Base-by-base conservation (phyloP, 2,113 vertebrate genomes). In the Hiodon alosoides region DNA sequence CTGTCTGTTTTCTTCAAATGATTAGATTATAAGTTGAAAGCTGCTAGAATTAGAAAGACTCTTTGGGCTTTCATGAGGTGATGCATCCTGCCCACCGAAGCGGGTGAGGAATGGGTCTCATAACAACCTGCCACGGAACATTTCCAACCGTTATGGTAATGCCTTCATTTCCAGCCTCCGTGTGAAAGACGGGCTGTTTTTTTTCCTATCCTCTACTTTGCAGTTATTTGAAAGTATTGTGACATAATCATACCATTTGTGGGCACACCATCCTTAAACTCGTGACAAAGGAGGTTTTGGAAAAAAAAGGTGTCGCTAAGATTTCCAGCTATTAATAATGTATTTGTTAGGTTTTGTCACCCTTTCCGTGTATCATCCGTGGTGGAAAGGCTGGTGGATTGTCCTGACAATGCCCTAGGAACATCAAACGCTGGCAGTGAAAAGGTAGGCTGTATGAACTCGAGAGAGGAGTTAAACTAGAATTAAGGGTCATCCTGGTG, bases 61-160 rank as follows among this genome's bases (percentile, higher is more conserved):
- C 79, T 61, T 46, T 31, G 76, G 79, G 81, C 82, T 86, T 88
- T 89, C 90, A 90, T 90, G 90, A 91, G 85, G 71, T 78, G 64
- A 78, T 17, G 61, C 79, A 77, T 84, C 83, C 80, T 82, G 76
- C 84, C 80, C 81, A 73, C 70, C 47, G 71, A 83, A 81, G 79
- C 77, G 79, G 87, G 85, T 87, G 81, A 85, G 83, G 81, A 85
- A 85, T 81, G 79, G 79, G 81, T 76, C 85, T 86, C 76, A 76
- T 85, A 77, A 88, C 87, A 87, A 85, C 83, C 79, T 78, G 81
- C 76, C 80, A 77, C 82, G 72, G 73, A 80, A 79, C 77, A 77
- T 83, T 81, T 83, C 79, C 80, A 69, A 83, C 82, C 83, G 78
- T 88, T 86, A 77, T 86, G 80, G 73, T 81, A 87, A 90, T 89